Base-by-base conservation (phyloP, 1,140 invertebrate genomes). In the Globodera rostochiensis region DNA sequence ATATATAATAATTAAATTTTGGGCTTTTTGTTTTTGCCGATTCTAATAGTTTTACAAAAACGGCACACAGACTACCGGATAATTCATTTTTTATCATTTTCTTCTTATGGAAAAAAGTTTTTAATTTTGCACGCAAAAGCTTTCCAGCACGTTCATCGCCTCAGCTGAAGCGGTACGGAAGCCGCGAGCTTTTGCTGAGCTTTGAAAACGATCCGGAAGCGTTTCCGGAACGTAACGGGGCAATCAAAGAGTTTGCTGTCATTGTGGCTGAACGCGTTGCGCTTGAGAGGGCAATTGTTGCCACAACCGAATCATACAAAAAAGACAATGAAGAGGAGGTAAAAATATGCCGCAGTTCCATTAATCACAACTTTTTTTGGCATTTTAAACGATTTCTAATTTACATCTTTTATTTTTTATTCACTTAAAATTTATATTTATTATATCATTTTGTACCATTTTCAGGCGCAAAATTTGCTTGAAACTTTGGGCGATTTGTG, bases 181-280 rank as follows among this genome's bases (percentile, higher is more conserved):
- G 75, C 66, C 80, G 87, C 57, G 87, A 88, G 77, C 76, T 88
- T 13, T 70, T 78, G 50, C 74, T 88, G 21, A 79, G 86, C 80
- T 88, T 88, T 66, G 87, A 88, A 70, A 89, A 88, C 74, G 87
- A 88, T 70, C 84, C 77, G 13, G 74, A 74, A 25, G 80, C 85
- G 25, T 88, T 89, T 80, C 79, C 88, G 6, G 81, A 88, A 15
- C 85, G 83, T 64, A 88, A 88, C 64, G 87, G 87, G 46, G 84
- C 80, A 19, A 80, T 87, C 60, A 82, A 87, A 6, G 89, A 86
- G 75, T 89, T 87, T 81, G 87, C 87, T 15, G 79, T 88, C 25
- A 89, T 88, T 79, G 88, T 88, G 36, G 70, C 86, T 15, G 86
- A 88, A 73, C 84, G 88, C 53, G 57, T 77, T 7, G 73, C 82